These are phyloP conservation scores for Mesocentrotus franciscanus DNA, from an alignment of 53 echinoderm and acorn worm genomes.

Conservation along the genomic window DNA sequence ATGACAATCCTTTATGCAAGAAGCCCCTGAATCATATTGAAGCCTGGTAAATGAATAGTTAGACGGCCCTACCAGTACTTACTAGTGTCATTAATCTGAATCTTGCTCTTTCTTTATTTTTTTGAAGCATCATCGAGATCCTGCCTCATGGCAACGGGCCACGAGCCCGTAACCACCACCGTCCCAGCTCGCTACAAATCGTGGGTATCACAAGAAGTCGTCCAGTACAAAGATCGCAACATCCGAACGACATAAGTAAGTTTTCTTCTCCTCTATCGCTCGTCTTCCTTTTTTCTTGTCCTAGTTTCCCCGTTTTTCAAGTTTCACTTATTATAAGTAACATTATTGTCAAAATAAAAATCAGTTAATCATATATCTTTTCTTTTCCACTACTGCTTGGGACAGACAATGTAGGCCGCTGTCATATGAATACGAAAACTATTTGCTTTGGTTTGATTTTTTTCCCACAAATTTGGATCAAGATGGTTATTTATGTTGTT, in stretches of 20 bases:
- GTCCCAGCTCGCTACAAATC: slow-evolving; percentile 98
- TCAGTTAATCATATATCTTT: not conserved
- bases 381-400: not conserved
- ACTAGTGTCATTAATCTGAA: not conserved
- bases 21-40: too few relatives aligned
- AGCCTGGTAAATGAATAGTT: not conserved
- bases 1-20: too few relatives aligned
- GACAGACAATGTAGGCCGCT: too few relatives aligned
- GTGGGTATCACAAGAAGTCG: slow-evolving; percentile 90
- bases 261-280: not conserved
- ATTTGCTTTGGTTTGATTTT: too few relatives aligned
- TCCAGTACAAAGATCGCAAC: slow-evolving; percentile 74
- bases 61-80: not conserved
- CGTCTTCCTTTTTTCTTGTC: not conserved
- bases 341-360: too few relatives aligned
- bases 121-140: slow-evolving; percentile 92
- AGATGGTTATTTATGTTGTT: too few relatives aligned
- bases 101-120: not conserved
- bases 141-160: slow-evolving; percentile 94
- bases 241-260: slow-evolving; percentile 85
- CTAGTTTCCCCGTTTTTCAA: not conserved
- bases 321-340: not conserved
- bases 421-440: too few relatives aligned
- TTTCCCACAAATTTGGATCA: too few relatives aligned
- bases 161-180: slow-evolving; percentile 95